These are phyloP conservation scores for Pteria penguin DNA, from an alignment of 2,888 invertebrate species.

Conservation along the genomic window DNA sequence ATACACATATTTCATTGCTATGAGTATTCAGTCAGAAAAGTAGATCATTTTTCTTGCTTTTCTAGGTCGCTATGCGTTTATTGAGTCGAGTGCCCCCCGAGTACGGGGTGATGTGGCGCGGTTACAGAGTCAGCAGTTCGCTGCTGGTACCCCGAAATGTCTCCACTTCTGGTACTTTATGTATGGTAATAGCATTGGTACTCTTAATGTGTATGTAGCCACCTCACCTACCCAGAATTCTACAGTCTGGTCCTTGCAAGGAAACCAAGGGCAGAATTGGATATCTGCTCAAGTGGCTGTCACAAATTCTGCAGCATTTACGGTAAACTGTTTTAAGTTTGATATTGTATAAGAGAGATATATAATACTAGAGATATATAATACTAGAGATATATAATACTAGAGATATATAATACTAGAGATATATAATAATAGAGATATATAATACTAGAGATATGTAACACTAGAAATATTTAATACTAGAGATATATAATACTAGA, in stretches of 20 bases:
- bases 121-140: conserved; percentile 58
- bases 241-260: conserved; percentile 68
- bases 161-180: conserved; percentile 75
- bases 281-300: conserved; percentile 60
- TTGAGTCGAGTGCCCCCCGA: conserved; percentile 65
- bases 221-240: conserved; percentile 49
- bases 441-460: no score
- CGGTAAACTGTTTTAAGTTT: conserved; percentile 48
- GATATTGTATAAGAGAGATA: no score
- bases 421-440: no score
- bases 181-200: conserved; percentile 71
- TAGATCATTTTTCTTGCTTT: background rate
- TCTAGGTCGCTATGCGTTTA: conserved; percentile 55
- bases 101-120: conserved; percentile 57
- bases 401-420: no score
- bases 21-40: background rate
- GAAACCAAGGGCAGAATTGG: conserved; percentile 65
- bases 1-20: background rate
- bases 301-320: conserved; percentile 43
- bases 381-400: no score
- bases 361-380: no score
- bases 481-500: no score
- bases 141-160: conserved; percentile 53
- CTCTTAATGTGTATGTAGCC: conserved; percentile 63
- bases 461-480: no score